These are phyloP conservation scores for Dendroctonus valens DNA, from an alignment of 1,140 invertebrate genomes.

Conservation along the genomic window DNA sequence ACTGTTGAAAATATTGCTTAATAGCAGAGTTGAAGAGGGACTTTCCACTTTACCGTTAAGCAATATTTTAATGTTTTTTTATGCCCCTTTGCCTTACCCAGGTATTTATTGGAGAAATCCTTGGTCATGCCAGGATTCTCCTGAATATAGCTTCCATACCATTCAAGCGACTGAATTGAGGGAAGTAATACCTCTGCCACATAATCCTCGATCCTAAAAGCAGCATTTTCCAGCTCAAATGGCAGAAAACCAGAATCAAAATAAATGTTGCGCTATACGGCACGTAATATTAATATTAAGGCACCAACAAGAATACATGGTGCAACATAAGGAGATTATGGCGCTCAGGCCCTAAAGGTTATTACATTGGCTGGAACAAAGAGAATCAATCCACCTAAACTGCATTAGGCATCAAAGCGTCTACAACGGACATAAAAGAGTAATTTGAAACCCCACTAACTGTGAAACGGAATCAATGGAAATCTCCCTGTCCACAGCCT, in stretches of 20 bases:
- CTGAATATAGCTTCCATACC: slow-evolving; percentile 35
- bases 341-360: too few species aligned
- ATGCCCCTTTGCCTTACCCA: slow-evolving; percentile 15
- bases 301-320: not conserved
- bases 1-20: not conserved
- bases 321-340: not conserved
- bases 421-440: too few species aligned
- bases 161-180: slow-evolving; percentile 33
- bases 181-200: slow-evolving; percentile 29
- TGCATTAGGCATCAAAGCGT: too few species aligned
- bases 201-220: slow-evolving; percentile 36
- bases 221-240: not conserved
- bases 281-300: not conserved
- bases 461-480: slow-evolving; percentile 10
- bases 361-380: too few species aligned
- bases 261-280: not conserved
- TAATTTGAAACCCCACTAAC: not conserved
- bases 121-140: slow-evolving; percentile 36
- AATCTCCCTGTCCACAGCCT: slow-evolving; percentile 15
- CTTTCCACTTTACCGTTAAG: too few species aligned
- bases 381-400: too few species aligned
- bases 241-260: not conserved
- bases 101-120: slow-evolving; percentile 39
- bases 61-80: not conserved
- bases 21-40: too few species aligned